Evolutionary conservation across 2,113 vertebrate genomes (phyloP).

Genomic region (Hystrix brachyura): DNA sequence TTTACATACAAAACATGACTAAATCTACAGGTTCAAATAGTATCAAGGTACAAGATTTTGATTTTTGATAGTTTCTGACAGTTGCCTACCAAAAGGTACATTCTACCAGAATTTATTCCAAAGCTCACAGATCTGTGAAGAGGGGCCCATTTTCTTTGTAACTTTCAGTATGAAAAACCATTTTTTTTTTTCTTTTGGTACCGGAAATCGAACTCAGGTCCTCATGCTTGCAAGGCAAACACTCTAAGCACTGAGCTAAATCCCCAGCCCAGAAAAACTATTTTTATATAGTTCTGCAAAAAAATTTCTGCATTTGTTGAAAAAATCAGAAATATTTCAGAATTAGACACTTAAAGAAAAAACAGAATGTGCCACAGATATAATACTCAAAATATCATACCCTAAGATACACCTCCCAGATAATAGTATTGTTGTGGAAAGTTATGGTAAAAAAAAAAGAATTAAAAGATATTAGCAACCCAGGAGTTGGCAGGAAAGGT

Average conservation of each 20-base stretch:
- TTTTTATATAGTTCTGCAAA: not conserved
- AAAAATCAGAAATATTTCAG: slow-evolving; percentile 32
- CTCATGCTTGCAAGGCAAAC: no score
- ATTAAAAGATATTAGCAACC: not conserved
- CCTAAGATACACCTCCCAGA: not conserved
- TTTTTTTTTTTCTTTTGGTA: no score
- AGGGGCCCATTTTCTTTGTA: not conserved
- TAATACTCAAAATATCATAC: not conserved
- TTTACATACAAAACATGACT: not conserved
- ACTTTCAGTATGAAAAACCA: not conserved
- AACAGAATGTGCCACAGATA: not conserved
- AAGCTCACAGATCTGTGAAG: not conserved
- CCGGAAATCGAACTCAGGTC: no score
- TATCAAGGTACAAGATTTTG: not conserved
- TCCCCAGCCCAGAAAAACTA: no score
- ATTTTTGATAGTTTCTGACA: not conserved
- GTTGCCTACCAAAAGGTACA: not conserved
- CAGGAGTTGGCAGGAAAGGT: not conserved
- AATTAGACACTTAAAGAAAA: slow-evolving; percentile 3
- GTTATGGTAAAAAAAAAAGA: not conserved
- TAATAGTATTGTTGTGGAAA: slow-evolving; percentile 23
- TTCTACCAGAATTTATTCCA: not conserved
- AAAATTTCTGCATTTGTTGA: not conserved
- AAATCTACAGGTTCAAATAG: not conserved
- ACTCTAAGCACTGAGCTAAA: no score